Evolutionary conservation across 2,888 invertebrate genomes (phyloP).

Genomic region (Agrotis segetum): DNA sequence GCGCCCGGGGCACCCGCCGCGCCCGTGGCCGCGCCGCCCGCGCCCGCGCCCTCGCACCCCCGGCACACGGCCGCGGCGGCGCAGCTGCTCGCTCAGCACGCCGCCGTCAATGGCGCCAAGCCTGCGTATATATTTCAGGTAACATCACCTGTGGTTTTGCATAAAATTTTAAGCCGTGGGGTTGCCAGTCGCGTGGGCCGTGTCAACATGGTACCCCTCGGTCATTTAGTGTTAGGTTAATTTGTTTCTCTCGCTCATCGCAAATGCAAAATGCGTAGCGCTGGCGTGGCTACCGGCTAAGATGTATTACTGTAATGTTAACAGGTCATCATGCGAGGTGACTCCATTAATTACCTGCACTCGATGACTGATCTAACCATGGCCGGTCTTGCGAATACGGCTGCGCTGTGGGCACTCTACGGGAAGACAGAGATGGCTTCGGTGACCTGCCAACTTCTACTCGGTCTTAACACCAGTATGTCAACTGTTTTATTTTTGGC

Average conservation of each 20-base stretch:
- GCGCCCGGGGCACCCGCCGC: constrained; percentile 94
- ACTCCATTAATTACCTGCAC: constrained; percentile 96
- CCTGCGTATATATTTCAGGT: constrained; percentile 92
- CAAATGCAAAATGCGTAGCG: too few relatives aligned
- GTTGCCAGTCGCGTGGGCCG: too few relatives aligned
- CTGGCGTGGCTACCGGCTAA: too few relatives aligned
- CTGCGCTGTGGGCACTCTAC: constrained; percentile 96
- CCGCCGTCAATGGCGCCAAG: constrained; percentile 92
- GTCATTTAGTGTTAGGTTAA: too few relatives aligned
- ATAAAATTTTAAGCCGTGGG: too few relatives aligned
- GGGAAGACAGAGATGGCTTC: constrained; percentile 97
- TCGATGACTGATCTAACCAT: constrained; percentile 95
- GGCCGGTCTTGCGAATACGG: constrained; percentile 95
- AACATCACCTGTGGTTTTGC: neutral
- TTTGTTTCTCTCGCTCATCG: too few relatives aligned
- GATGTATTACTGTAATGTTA: neutral
- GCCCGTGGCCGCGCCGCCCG: constrained; percentile 94
- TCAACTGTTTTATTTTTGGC: constrained; percentile 44
- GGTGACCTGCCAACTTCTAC: constrained; percentile 94
- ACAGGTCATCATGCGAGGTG: constrained; percentile 95
- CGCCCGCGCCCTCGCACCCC: constrained; percentile 93
- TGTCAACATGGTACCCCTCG: too few relatives aligned
- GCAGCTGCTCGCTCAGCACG: constrained; percentile 95
- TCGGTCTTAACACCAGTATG: constrained; percentile 94
- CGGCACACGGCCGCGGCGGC: constrained; percentile 94